Evolutionary conservation across 2,888 invertebrate genomes (phyloP).

Genomic region (Dasysyrphus albostriatus): DNA sequence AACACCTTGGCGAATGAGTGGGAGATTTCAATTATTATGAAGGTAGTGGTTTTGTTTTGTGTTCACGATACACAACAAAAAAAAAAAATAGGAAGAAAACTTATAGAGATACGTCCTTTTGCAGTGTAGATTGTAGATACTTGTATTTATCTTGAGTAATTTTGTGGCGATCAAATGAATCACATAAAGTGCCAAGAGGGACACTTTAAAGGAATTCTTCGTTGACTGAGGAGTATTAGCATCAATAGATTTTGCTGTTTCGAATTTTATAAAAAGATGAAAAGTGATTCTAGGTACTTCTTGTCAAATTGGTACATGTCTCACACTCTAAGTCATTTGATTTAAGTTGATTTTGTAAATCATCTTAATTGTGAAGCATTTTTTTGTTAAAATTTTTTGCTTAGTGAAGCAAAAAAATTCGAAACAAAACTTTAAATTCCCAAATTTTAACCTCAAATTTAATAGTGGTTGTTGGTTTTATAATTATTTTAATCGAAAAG

Average conservation of each 20-base stretch:
- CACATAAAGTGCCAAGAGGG: slow-evolving; percentile 9
- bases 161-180: slow-evolving; percentile 29
- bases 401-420: too few relatives aligned
- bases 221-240: slow-evolving; percentile 8
- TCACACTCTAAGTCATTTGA: slow-evolving; percentile 12
- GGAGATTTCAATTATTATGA: slow-evolving; percentile 31
- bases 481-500: too few relatives aligned
- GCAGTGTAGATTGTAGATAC: slow-evolving; percentile 1
- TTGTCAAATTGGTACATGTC: neutral
- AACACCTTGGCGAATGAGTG: slow-evolving; percentile 16
- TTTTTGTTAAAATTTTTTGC: too few relatives aligned
- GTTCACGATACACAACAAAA: neutral
- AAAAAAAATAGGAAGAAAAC: slow-evolving; percentile 9
- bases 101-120: slow-evolving; percentile 22
- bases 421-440: too few relatives aligned
- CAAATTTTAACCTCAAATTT: too few relatives aligned
- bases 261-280: slow-evolving; percentile 13
- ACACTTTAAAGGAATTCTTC: slow-evolving; percentile 23
- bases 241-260: slow-evolving; percentile 30
- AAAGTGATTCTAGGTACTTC: slow-evolving; percentile 23
- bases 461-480: too few relatives aligned
- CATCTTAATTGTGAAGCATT: too few relatives aligned
- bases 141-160: slow-evolving; percentile 30
- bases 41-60: slow-evolving; percentile 29
- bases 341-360: neutral